These are phyloP conservation scores for Cenopis cana DNA, from an alignment of 2,888 invertebrate genomes.

Conservation along the genomic window DNA sequence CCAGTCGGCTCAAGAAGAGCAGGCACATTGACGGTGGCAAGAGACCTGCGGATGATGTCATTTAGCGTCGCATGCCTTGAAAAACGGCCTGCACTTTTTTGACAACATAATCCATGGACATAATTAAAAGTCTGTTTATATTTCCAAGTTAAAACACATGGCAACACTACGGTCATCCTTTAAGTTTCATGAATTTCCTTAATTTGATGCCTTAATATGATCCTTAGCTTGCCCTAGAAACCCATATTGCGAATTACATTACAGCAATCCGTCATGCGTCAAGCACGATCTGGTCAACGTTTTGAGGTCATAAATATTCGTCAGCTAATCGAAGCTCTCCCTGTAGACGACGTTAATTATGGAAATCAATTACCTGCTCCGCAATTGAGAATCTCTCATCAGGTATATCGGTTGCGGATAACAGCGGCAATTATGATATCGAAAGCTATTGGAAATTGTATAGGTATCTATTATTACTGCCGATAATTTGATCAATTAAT, in stretches of 20 bases:
- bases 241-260: conserved; percentile 63
- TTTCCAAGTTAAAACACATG: conserved; percentile 52
- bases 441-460: neutral
- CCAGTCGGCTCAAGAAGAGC: too few species aligned
- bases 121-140: conserved; percentile 49
- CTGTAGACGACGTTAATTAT: conserved; percentile 28
- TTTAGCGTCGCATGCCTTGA: too few species aligned
- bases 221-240: too few species aligned
- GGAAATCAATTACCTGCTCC: conserved; percentile 34
- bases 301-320: conserved; percentile 53
- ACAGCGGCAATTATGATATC: neutral
- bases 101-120: too few species aligned
- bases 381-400: conserved; percentile 2
- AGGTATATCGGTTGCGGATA: neutral
- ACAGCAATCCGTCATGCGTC: conserved; percentile 66
- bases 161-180: conserved; percentile 50
- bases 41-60: too few species aligned
- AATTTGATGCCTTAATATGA: too few species aligned
- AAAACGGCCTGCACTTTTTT: too few species aligned
- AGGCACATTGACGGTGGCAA: too few species aligned
- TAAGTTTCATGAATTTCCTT: conserved; percentile 63
- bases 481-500: too few species aligned
- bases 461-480: too few species aligned
- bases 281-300: conserved; percentile 51
- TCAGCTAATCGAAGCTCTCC: conserved; percentile 26